Base-by-base conservation (phyloP, 2,888 invertebrate genomes). In the Pogonocherus hispidulus region DNA sequence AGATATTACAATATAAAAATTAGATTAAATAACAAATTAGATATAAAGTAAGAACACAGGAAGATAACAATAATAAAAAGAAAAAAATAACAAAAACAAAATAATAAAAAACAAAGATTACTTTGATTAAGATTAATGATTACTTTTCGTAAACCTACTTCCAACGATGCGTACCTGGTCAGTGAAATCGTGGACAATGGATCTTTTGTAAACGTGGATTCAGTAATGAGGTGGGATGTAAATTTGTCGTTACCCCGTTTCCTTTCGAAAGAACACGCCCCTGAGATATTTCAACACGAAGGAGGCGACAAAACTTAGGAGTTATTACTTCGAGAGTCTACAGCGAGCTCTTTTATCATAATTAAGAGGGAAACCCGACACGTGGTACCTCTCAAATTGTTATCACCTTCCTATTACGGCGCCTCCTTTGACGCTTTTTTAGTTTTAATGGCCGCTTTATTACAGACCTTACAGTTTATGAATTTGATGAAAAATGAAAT, bases 381-480 rank as follows among this genome's bases (percentile, higher is more conserved):
- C 74, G 74, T 70, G 74, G 72, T 74, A 74, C 70, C 72, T 70
- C 67, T 70, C 70, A 72, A 74, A 72, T 74, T 72, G 72, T 70
- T 73, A 72, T 70, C 70, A 70, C 67, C 72, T 72, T 68, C 67
- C 72, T 72, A 70, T 74, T 74, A 49, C 70, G 27, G 22, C 46
- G 9, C 18, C 52, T 23, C 41, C 32, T 32, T 47, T 59, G 47
- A 44, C 27, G 59, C 20, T 59, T 59, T 59, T 59, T 46, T 47
- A 27, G 46, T 46, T 47, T 14, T 59, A 22, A 46, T 46, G 46
- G 46, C 18, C 14, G 19, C 22, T 59, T 37, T 37, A 37, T 37
- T 55, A 55, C 22, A 19, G 19, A 18, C 9, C 19, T 47, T 20
- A 20, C 19, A 20, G 22, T 47, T 20, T 47, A 47, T 47, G 22